A percentile compares a stretch with the other conserved stretches of the same genome.
Evolutionary conservation across 1,140 invertebrate genomes (phyloP).

Genomic region (Thalassaphorura encarpata): DNA sequence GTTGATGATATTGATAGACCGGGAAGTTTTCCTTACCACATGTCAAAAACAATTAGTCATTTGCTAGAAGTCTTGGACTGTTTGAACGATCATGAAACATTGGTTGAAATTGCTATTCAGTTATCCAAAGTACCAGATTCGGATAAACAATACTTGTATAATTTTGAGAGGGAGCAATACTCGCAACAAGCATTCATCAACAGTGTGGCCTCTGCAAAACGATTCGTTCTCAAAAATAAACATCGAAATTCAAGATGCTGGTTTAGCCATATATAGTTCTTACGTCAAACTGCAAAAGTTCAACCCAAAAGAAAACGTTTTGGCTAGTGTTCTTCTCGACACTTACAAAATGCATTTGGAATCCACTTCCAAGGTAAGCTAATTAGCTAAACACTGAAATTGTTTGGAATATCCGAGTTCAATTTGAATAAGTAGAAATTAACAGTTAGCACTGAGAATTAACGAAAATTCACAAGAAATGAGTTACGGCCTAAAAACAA

Average conservation of each 20-base stretch:
- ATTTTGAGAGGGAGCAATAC: conserved; percentile 64
- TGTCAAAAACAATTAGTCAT: conserved; percentile 70
- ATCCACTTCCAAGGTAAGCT: too few species aligned
- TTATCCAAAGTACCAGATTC: conserved; percentile 66
- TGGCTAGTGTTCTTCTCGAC: not conserved
- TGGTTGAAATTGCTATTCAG: conserved; percentile 69
- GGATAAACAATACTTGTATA: conserved; percentile 71
- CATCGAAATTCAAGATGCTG: not conserved
- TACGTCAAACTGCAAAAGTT: not conserved
- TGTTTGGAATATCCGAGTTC: too few species aligned
- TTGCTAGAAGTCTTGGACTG: conserved; percentile 69
- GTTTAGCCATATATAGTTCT: not conserved
- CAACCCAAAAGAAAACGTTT: not conserved
- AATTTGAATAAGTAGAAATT: too few species aligned
- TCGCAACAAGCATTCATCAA: conserved; percentile 60
- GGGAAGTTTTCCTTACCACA: conserved; percentile 82
- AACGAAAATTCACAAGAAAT: too few species aligned
- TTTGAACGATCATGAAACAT: conserved; percentile 63
- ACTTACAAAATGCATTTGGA: not conserved
- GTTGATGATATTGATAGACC: conserved; percentile 79
- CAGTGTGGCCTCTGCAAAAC: conserved; percentile 46
- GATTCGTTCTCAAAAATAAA: not conserved
- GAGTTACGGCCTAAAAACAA: too few species aligned
- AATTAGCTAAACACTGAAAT: too few species aligned
- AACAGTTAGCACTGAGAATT: too few species aligned